Base-by-base conservation (phyloP, 2,797 vertebrate species). In the Gouania willdenowi region DNA sequence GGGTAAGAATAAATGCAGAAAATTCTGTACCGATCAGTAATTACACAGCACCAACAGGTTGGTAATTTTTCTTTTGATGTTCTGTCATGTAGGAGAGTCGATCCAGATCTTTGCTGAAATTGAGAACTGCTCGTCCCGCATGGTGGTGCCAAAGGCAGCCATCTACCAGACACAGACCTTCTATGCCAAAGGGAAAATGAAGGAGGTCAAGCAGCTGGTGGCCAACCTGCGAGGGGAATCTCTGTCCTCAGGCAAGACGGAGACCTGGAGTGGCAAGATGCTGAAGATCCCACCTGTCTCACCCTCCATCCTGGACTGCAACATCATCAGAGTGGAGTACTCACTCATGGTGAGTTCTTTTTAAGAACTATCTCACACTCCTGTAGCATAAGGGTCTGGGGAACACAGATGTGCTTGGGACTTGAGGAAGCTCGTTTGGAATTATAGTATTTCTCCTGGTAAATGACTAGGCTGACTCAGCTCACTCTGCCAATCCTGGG, bases 31-130 rank as follows among this genome's bases (percentile, higher is more conserved):
- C 36, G 4, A 41, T 32, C 15, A 39, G 13, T 30, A 26, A 27
- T 33, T 41, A 17, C 19, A 22, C 8, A 25, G 8, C 4, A 2
- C n/a, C n/a, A n/a, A n/a, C n/a, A n/a, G n/a, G n/a, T n/a, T n/a
- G n/a, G n/a, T 44, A 46, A 71, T 30, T 9, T 12, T 5, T 13
- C 12, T 5, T 9, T 13, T 6, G 0, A n/a, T 9, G 6, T 1
- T 37, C 2, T 1, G 16, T 32, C 28, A 3, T 71, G 3, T 51
- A 96, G 96, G 97, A 87, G 97, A 99, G 88, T 95, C 94, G 31
- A 95, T 99, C 89, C 95, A 98, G 87, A 99, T 99, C 79, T 99
- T 98, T 47, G 95, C 95, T 1, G 96, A 99, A 83, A 94, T 99
- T 54, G 96, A 99, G 80, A 99, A 99, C 55, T 98, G 95, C 83